Conservation (phyloP, 2,888 invertebrate species). For the Heliconius charithonia region DNA sequence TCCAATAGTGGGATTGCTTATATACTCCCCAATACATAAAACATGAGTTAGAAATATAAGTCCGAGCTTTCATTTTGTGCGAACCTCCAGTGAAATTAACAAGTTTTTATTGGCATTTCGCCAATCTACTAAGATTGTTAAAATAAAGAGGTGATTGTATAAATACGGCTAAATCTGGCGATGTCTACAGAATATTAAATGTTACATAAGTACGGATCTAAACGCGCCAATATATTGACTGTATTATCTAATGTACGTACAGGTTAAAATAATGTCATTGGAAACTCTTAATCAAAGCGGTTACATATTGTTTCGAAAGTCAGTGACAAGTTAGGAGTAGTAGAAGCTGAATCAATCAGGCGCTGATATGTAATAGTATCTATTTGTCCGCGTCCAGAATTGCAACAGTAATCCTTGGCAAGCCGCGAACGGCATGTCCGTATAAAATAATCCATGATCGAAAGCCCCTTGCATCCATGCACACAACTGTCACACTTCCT, state of each 20-base stretch:
- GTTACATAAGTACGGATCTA: not conserved
- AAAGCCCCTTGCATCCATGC: constrained; percentile 50
- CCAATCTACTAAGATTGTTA: constrained; percentile 55
- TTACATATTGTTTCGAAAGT: constrained; percentile 46
- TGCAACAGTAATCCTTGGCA: constrained; percentile 81
- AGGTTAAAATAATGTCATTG: constrained; percentile 22
- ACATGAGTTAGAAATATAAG: constrained; percentile 77
- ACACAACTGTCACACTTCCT: constrained; percentile 51
- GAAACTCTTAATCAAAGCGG: constrained; percentile 32
- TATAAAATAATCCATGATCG: constrained; percentile 63
- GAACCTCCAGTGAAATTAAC: constrained; percentile 74
- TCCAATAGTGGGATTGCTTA: constrained; percentile 71
- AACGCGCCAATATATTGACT: constrained; percentile 5
- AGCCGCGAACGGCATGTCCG: constrained; percentile 73
- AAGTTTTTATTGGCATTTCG: constrained; percentile 76
- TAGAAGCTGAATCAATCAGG: constrained; percentile 68
- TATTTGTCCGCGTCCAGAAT: constrained; percentile 75
- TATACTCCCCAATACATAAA: constrained; percentile 71
- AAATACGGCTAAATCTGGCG: constrained; percentile 36
- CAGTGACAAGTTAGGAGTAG: constrained; percentile 43
- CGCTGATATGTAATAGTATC: constrained; percentile 71
- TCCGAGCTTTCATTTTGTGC: constrained; percentile 68
- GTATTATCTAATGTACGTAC: not conserved
- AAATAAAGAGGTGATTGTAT: constrained; percentile 45
- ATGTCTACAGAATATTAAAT: constrained; percentile 30